phyloP scores from a whole-genome alignment of 2,888 invertebrate genomes.

The Drosophila helvetica region DNA sequence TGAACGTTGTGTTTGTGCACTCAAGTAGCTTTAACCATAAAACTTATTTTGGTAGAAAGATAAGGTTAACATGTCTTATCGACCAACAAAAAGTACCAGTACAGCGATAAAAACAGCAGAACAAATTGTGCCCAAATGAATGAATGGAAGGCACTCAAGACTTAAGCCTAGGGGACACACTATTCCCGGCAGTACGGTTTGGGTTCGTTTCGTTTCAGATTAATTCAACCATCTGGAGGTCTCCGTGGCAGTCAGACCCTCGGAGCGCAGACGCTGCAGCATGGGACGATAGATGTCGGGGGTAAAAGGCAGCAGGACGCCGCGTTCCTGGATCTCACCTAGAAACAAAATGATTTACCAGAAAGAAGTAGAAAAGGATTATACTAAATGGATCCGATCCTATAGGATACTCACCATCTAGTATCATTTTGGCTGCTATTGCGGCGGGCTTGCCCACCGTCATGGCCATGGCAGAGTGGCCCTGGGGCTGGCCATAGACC shows the following conservation, averaged over 20 bases:
- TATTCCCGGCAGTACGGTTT: background rate
- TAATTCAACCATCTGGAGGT: constrained; percentile 85
- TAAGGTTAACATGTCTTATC: constrained; percentile 36
- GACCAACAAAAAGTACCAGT: constrained; percentile 11
- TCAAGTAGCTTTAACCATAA: constrained; percentile 37
- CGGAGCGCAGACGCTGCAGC: constrained; percentile 92
- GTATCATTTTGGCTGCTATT: constrained; percentile 98
- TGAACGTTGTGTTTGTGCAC: constrained; percentile 24
- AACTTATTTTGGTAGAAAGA: constrained; percentile 42
- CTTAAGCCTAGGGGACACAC: constrained; percentile 22
- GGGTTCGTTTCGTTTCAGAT: constrained; percentile 9
- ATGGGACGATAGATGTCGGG: constrained; percentile 97
- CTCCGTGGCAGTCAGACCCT: constrained; percentile 91
- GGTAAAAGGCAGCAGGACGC: constrained; percentile 95
- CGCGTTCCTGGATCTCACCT: constrained; percentile 97
- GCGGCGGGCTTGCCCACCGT: constrained; percentile 97
- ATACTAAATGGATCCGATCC: too few relatives aligned
- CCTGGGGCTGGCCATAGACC: constrained; percentile 91
- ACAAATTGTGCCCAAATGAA: background rate
- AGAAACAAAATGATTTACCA: too few relatives aligned
- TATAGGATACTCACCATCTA: constrained; percentile 87
- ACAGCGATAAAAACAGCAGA: constrained; percentile 5
- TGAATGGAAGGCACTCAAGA: constrained; percentile 8
- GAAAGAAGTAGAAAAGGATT: background rate
- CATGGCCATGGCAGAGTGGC: constrained; percentile 98